Evolutionary conservation across 2,888 invertebrate species (phyloP), one percentile per base, ranked within the genome.

Genomic region (Cyclophora albipunctata): DNA sequence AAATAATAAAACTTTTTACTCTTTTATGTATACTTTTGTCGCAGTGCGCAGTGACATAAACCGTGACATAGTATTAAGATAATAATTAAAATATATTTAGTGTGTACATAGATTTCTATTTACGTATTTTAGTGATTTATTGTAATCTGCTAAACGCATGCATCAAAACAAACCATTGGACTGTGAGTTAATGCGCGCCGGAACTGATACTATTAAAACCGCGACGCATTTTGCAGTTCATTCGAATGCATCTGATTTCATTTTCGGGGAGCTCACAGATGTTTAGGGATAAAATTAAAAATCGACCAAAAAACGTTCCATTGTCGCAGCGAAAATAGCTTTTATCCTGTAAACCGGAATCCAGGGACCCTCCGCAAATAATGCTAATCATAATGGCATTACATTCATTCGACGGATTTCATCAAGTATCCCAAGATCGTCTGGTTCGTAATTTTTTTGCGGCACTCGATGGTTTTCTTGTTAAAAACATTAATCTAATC

Each of bases 311-410:
- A 76, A 75, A 82, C 78, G 75, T 54, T 56, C 69, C 75, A 78
- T 84, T 84, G 83, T 84, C 78, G 73, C 76, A 73, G 72, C 75
- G 65, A 81, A 84, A 81, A 82, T 81, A 79, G 74, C 73, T 84
- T 60, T 84, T 85, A 84, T 84, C 76, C 77, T 70, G 75, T 74
- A 87, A 86, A 88, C 87, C 82, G 84, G 86, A 84, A 85, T 86
- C 77, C 68, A 67, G 74, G 73, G 79, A 78, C 82, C 84, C 84
- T 84, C 71, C 73, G 69, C 71, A 76, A 84, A 84, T 86, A 84
- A 86, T 84, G 84, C 86, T 87, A 87, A 88, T 88, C 84, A 81
- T 86, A 87, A 87, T 85, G 76, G 81, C 79, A 87, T 85, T 87
- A 87, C 84, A 83, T 85, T 85, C 82, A 84, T 85, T 84, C 82